A percentile compares a stretch with the other conserved stretches of the same genome.
Evolutionary conservation across 1,140 invertebrate genomes (phyloP).

Genomic region (Drosophila persimilis): DNA sequence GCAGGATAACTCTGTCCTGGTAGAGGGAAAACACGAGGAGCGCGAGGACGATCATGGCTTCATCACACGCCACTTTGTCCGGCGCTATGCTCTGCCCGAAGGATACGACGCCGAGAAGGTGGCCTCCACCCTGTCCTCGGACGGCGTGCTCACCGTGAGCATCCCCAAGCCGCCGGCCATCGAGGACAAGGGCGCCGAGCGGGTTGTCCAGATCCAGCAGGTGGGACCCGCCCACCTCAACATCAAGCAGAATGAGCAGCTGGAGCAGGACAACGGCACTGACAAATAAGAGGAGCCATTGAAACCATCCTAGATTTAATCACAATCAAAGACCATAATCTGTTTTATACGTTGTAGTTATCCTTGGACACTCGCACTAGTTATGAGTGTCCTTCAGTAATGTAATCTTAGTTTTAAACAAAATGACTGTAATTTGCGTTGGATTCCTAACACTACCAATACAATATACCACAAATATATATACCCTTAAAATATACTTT

Average conservation of each 20-base stretch:
- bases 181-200: conserved; percentile 82
- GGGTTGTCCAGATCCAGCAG: conserved; percentile 83
- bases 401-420: conserved; percentile 23
- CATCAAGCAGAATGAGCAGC: conserved; percentile 65
- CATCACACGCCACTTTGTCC: conserved; percentile 88
- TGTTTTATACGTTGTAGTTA: conserved; percentile 51
- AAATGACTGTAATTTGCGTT: conserved; percentile 18
- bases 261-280: conserved; percentile 38
- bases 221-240: conserved; percentile 82
- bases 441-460: background rate
- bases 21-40: conserved; percentile 91
- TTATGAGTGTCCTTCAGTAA: conserved; percentile 9
- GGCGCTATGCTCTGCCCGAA: conserved; percentile 88
- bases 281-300: conserved; percentile 40
- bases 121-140: conserved; percentile 88
- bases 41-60: conserved; percentile 89
- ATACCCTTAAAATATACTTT: background rate
- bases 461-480: background rate
- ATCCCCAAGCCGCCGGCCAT: conserved; percentile 84
- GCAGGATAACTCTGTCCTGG: conserved; percentile 87
- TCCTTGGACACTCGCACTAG: conserved; percentile 7
- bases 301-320: conserved; percentile 28
- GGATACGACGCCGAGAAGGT: conserved; percentile 87
- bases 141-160: conserved; percentile 88
- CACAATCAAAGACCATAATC: conserved; percentile 56